A percentile compares a stretch with the other conserved stretches of the same genome.
phyloP scores from a whole-genome alignment of 2,797 vertebrate species.

The Macropus fuliginosus region DNA sequence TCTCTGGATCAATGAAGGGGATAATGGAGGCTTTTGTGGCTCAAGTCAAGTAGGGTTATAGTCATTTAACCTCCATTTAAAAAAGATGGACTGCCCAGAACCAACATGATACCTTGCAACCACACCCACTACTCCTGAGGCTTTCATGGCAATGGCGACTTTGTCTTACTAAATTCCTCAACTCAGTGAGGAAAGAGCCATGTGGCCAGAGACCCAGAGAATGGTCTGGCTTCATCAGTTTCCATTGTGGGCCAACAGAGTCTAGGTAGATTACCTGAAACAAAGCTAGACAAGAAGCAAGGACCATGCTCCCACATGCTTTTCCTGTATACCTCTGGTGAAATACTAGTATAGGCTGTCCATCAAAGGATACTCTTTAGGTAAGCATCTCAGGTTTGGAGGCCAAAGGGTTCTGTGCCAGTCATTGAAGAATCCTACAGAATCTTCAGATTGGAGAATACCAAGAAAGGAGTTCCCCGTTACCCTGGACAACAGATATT shows the following conservation, averaged over 20 bases:
- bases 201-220: background rate
- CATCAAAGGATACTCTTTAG: background rate
- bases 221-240: background rate
- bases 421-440: background rate
- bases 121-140: background rate
- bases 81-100: conserved; percentile 17
- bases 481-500: background rate
- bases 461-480: background rate
- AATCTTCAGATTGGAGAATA: background rate
- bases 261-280: background rate
- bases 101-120: background rate
- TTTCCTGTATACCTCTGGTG: background rate
- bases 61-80: conserved; percentile 64
- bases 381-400: conserved; percentile 3
- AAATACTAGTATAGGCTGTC: background rate
- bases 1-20: conserved; percentile 76
- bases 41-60: conserved; percentile 64
- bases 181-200: conserved; percentile 15
- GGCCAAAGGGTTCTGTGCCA: background rate
- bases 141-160: background rate
- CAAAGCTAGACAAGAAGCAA: background rate
- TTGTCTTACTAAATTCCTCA: background rate
- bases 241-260: background rate
- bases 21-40: conserved; percentile 69
- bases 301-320: background rate